Conservation (phyloP, 2,888 invertebrate species). For the Lycophotia porphyrea region DNA sequence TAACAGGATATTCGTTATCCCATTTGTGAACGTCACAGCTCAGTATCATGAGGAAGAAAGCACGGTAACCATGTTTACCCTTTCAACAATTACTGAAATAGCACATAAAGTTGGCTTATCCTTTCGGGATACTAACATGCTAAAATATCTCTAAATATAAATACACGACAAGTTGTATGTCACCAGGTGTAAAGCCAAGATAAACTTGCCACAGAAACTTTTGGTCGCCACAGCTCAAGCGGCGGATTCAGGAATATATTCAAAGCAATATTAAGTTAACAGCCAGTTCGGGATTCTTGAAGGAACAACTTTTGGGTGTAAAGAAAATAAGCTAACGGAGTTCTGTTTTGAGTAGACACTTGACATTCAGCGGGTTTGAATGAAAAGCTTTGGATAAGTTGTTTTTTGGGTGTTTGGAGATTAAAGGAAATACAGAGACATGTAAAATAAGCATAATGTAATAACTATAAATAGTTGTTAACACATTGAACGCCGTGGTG, state of each 20-base stretch:
- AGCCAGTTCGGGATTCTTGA: not conserved
- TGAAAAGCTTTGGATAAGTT: not conserved
- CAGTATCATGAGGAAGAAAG: not conserved
- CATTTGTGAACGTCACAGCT: not conserved
- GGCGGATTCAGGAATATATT: conserved; percentile 17
- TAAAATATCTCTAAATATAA: not conserved
- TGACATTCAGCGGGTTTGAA: conserved; percentile 1
- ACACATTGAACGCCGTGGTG: no score
- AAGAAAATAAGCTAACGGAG: conserved; percentile 11
- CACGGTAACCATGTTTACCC: conserved; percentile 3
- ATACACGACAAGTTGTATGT: not conserved
- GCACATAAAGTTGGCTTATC: not conserved
- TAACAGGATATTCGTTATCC: not conserved
- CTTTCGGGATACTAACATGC: not conserved
- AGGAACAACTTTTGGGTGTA: conserved; percentile 17
- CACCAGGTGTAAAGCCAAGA: conserved; percentile 19
- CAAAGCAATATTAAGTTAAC: conserved; percentile 16
- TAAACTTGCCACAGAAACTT: conserved; percentile 26
- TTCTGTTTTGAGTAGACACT: conserved; percentile 18
- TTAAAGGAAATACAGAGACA: not conserved
- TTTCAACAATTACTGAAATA: not conserved
- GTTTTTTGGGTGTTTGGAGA: not conserved
- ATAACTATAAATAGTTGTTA: no score
- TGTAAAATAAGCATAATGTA: not conserved
- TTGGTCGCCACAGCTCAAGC: conserved; percentile 9